Percentiles rank a stretch among this genome's conserved stretches.
Evolutionary conservation across 2,888 invertebrate genomes (phyloP).

Genomic region (Brenthis hecate): DNA sequence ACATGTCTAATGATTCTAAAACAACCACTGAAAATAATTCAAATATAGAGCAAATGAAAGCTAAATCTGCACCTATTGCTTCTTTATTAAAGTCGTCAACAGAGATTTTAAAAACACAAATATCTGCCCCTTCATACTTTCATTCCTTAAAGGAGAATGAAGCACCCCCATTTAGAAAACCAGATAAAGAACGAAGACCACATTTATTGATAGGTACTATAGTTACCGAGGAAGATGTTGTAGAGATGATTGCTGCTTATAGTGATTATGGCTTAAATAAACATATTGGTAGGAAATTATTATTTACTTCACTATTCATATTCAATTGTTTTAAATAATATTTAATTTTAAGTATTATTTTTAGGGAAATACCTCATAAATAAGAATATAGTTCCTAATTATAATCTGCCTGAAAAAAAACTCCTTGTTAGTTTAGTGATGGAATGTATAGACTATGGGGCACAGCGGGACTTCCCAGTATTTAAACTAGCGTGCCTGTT

Average conservation of each 20-base stretch:
- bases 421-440: slow-evolving; percentile 57
- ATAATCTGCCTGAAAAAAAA: slow-evolving; percentile 57
- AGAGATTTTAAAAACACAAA: slow-evolving; percentile 48
- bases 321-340: neutral
- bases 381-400: slow-evolving; percentile 58
- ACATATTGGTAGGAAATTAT: slow-evolving; percentile 51
- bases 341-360: slow-evolving; percentile 12
- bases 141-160: slow-evolving; percentile 63
- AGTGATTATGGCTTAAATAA: slow-evolving; percentile 51
- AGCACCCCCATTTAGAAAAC: slow-evolving; percentile 62
- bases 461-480: slow-evolving; percentile 59
- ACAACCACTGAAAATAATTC: slow-evolving; percentile 8
- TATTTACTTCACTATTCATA: neutral
- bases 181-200: slow-evolving; percentile 50
- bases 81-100: slow-evolving; percentile 33
- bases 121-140: slow-evolving; percentile 70
- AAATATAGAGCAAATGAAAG: slow-evolving; percentile 41
- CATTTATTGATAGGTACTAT: slow-evolving; percentile 55
- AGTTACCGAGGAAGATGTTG: slow-evolving; percentile 57
- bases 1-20: slow-evolving; percentile 37
- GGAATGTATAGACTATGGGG: slow-evolving; percentile 65
- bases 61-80: slow-evolving; percentile 52
- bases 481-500: slow-evolving; percentile 60
- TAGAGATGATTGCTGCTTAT: slow-evolving; percentile 60
- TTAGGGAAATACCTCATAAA: slow-evolving; percentile 58